phyloP scores from a whole-genome alignment of 2,888 invertebrate species.

The Eupelmus urozonus region DNA sequence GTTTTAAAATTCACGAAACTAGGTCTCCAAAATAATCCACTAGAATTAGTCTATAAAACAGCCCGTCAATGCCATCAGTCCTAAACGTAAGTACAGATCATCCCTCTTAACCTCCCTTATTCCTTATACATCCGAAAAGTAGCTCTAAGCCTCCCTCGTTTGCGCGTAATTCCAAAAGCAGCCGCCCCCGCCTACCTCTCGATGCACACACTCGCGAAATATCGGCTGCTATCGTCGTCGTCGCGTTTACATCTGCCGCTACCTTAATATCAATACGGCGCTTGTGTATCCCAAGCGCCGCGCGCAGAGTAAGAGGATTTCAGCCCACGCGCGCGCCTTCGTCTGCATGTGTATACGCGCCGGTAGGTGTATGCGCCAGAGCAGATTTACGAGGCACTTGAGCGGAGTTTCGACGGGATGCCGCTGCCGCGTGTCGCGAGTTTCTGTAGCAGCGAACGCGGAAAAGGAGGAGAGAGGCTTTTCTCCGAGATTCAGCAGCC shows the following conservation, averaged over 20 bases:
- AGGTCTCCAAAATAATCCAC: no score
- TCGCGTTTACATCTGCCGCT: conserved; percentile 47
- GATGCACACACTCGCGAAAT: not conserved
- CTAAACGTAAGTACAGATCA: no score
- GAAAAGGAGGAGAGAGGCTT: conserved; percentile 12
- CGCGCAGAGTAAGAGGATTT: conserved; percentile 40
- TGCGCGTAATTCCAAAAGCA: not conserved
- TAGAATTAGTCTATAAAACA: no score
- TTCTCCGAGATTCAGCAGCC: conserved; percentile 42
- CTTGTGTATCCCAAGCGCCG: conserved; percentile 41
- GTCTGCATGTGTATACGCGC: not conserved
- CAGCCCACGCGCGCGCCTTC: not conserved
- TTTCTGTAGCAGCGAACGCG: not conserved
- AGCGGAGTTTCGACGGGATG: conserved; percentile 32
- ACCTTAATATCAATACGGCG: conserved; percentile 53
- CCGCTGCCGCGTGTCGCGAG: conserved; percentile 15
- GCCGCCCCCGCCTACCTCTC: not conserved
- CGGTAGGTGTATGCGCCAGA: conserved; percentile 47
- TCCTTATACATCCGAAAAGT: no score
- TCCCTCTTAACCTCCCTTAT: no score
- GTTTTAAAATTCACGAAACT: no score
- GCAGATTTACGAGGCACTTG: conserved; percentile 58
- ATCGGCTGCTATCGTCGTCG: conserved; percentile 19
- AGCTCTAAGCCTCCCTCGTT: not conserved
- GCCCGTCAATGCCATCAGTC: no score